Conservation (phyloP, 1,140 invertebrate species). For the Formica exsecta region DNA sequence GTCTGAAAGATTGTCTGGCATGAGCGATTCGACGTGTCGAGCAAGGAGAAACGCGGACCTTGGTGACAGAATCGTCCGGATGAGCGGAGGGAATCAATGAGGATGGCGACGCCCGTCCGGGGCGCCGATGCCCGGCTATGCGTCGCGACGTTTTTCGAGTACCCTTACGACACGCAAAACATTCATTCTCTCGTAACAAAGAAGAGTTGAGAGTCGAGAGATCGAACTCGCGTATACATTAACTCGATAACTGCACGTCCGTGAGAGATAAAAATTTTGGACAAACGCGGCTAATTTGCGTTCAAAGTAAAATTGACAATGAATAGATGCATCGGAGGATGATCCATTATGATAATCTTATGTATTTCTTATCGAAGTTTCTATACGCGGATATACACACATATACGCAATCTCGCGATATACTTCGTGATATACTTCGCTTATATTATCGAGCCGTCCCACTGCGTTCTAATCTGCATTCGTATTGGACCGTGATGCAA, state of each 20-base stretch:
- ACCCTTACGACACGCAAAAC: conserved; percentile 38
- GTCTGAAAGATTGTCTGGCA: conserved; percentile 18
- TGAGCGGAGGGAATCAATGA: conserved; percentile 77
- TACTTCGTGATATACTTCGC: conserved; percentile 1
- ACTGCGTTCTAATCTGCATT: conserved; percentile 60
- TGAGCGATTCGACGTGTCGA: not conserved
- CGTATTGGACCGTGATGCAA: conserved; percentile 64
- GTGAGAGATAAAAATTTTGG: conserved; percentile 5
- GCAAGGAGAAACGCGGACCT: not conserved
- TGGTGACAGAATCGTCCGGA: conserved; percentile 31
- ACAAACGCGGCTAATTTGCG: not conserved
- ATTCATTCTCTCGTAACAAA: conserved; percentile 46
- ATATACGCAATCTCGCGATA: not conserved
- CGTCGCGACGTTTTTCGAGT: conserved; percentile 70
- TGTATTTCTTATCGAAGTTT: conserved; percentile 14
- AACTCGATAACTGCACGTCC: not conserved
- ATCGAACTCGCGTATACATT: not conserved
- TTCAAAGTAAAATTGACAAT: not conserved
- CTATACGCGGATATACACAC: not conserved
- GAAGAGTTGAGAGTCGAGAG: not conserved
- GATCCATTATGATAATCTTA: conserved; percentile 37
- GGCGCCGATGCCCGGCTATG: conserved; percentile 74
- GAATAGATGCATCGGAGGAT: not conserved
- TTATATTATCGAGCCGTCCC: conserved; percentile 32
- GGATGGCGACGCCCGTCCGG: conserved; percentile 78